phyloP scores from a whole-genome alignment of 2,888 invertebrate genomes.

The Coelopa pilipes region DNA sequence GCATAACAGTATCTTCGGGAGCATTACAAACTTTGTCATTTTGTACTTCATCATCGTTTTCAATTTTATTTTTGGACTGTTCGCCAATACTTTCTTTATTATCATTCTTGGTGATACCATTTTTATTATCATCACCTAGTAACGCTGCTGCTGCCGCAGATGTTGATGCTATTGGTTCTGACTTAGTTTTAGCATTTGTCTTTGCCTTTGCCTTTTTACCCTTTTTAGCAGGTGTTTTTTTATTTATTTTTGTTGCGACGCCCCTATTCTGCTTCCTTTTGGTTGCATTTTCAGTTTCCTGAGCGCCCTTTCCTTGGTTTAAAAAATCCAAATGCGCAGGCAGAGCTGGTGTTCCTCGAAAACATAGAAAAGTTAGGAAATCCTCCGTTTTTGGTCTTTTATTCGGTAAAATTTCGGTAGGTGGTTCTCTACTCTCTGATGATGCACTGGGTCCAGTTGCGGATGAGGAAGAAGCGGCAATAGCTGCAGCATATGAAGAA shows the following conservation, averaged over 20 bases:
- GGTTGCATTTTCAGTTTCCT: slow-evolving; percentile 50
- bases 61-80: slow-evolving; percentile 34
- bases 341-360: slow-evolving; percentile 79
- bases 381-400: slow-evolving; percentile 86
- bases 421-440: slow-evolving; percentile 72
- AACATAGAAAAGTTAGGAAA: slow-evolving; percentile 85
- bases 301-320: slow-evolving; percentile 64
- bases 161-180: slow-evolving; percentile 32
- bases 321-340: slow-evolving; percentile 80
- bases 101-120: not conserved
- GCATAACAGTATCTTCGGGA: slow-evolving; percentile 52
- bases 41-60: slow-evolving; percentile 36
- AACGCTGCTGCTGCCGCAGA: slow-evolving; percentile 32
- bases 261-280: slow-evolving; percentile 46
- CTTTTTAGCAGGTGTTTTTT: slow-evolving; percentile 25
- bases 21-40: slow-evolving; percentile 37
- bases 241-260: slow-evolving; percentile 31
- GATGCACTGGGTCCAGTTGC: slow-evolving; percentile 67
- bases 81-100: slow-evolving; percentile 35
- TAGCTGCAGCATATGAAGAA: slow-evolving; percentile 55
- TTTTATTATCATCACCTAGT: not conserved
- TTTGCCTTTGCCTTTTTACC: not conserved
- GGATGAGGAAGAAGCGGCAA: slow-evolving; percentile 52
- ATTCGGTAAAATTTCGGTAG: slow-evolving; percentile 73
- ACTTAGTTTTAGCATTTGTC: slow-evolving; percentile 20